These are phyloP conservation scores for Meleagris gallopavo DNA, from an alignment of 2,113 vertebrate species.

Conservation along the genomic window DNA sequence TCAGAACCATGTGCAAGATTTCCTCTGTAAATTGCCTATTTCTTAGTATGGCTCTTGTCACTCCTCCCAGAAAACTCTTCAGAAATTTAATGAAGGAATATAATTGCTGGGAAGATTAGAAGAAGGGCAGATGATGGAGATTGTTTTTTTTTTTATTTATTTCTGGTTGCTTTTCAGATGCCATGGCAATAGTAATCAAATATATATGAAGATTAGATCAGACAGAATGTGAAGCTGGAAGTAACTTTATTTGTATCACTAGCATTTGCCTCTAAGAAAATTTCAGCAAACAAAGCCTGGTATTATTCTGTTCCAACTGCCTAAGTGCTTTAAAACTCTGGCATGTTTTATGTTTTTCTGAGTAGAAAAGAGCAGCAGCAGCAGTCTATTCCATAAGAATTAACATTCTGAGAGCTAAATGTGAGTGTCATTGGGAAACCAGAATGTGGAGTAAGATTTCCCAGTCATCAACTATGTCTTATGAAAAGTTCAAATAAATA, in stretches of 20 bases:
- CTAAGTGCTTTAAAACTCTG: neutral
- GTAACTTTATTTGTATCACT: neutral
- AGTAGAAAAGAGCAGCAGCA: neutral
- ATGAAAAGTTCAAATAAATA: neutral
- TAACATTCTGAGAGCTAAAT: neutral
- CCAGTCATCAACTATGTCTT: neutral
- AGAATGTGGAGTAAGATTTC: neutral
- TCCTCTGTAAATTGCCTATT: neutral
- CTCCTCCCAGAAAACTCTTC: conserved; percentile 13
- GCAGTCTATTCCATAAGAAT: neutral
- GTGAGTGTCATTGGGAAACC: neutral
- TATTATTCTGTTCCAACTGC: neutral
- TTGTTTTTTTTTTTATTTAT: neutral
- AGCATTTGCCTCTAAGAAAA: neutral
- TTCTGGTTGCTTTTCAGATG: neutral
- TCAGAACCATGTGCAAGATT: neutral
- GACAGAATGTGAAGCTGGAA: neutral
- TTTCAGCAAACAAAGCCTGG: neutral
- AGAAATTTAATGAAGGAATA: conserved; percentile 32
- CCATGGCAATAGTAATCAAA: neutral
- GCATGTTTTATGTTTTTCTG: neutral
- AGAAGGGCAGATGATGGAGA: neutral
- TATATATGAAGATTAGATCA: neutral
- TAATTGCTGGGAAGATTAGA: neutral
- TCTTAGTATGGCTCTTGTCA: neutral